Evolutionary conservation across 2,113 vertebrate genomes (phyloP).

Genomic region (Entelurus aequoreus): DNA sequence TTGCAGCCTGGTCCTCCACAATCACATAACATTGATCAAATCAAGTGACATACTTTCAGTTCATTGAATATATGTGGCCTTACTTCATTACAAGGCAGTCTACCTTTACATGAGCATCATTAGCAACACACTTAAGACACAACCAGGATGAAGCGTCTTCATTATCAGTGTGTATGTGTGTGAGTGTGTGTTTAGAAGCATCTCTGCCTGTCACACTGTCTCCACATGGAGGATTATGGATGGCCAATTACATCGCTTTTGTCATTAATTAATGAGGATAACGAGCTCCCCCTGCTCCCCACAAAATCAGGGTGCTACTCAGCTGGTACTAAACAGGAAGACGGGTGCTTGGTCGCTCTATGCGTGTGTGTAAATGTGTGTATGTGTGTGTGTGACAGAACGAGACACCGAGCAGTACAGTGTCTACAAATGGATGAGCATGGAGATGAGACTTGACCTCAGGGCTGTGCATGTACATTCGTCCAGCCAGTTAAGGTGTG

Average conservation of each 20-base stretch:
- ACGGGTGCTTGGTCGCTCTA: slow-evolving; percentile 28
- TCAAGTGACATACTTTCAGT: slow-evolving; percentile 23
- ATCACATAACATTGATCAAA: slow-evolving; percentile 28
- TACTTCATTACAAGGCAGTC: slow-evolving; percentile 8
- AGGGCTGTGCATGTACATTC: slow-evolving; percentile 49
- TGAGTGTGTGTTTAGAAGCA: slow-evolving; percentile 62
- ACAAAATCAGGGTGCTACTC: slow-evolving; percentile 61
- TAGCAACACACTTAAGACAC: slow-evolving; percentile 8
- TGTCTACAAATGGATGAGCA: slow-evolving; percentile 37
- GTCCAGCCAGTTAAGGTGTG: slow-evolving; percentile 36
- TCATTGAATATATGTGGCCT: slow-evolving; percentile 8
- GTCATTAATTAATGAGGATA: slow-evolving; percentile 73
- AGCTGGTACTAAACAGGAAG: slow-evolving; percentile 60
- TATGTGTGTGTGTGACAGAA: slow-evolving; percentile 24
- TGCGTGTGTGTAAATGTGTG: slow-evolving; percentile 26
- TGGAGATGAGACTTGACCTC: slow-evolving; percentile 42
- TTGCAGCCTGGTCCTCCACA: slow-evolving; percentile 32
- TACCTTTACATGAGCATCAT: slow-evolving; percentile 13
- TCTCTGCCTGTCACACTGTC: slow-evolving; percentile 69
- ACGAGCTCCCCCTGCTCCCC: slow-evolving; percentile 62
- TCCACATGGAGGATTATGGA: slow-evolving; percentile 76
- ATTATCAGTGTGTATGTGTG: slow-evolving; percentile 33
- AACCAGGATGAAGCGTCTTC: slow-evolving; percentile 46
- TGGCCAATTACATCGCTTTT: slow-evolving; percentile 78
- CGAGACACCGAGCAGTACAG: slow-evolving; percentile 6